Conservation (phyloP, 2,113 vertebrate genomes). For the Boulengeromyrus knoepffleri region DNA sequence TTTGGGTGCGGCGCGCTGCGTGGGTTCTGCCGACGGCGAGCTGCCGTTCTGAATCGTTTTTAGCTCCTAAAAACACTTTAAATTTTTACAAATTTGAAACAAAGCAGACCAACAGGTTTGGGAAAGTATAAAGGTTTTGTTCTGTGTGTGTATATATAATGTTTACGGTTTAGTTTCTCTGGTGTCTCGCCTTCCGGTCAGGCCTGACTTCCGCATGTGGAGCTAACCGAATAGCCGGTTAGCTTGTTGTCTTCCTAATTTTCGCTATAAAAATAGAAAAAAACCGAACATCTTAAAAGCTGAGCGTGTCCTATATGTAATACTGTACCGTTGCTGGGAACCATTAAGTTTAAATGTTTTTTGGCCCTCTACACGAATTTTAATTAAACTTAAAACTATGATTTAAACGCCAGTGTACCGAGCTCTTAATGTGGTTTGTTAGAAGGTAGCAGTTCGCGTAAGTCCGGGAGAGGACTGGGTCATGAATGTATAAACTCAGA, state of each 20-base stretch:
- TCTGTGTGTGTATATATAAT: not conserved
- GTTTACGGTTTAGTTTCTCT: not conserved
- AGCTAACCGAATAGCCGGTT: not conserved
- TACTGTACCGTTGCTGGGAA: not conserved
- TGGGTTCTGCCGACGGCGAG: not conserved
- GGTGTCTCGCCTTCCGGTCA: conserved; percentile 2
- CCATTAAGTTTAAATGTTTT: not conserved
- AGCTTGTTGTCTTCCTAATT: not conserved
- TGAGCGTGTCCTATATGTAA: not conserved
- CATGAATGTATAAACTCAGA: not conserved
- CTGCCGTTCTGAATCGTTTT: not conserved
- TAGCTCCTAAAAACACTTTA: not conserved
- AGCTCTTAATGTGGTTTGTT: not conserved
- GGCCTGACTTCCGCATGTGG: conserved; percentile 20
- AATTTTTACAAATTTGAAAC: not conserved
- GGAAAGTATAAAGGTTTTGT: not conserved
- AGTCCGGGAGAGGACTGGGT: not conserved
- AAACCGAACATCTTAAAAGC: not conserved
- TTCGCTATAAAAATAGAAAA: not conserved
- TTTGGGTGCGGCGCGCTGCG: conserved; percentile 12
- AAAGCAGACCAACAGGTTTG: no score
- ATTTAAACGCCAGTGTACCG: not conserved
- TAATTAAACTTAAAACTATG: not conserved
- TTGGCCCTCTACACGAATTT: not conserved
- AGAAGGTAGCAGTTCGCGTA: not conserved